Conservation (phyloP, 2,888 invertebrate species). For the Orchesellides sinensis region DNA sequence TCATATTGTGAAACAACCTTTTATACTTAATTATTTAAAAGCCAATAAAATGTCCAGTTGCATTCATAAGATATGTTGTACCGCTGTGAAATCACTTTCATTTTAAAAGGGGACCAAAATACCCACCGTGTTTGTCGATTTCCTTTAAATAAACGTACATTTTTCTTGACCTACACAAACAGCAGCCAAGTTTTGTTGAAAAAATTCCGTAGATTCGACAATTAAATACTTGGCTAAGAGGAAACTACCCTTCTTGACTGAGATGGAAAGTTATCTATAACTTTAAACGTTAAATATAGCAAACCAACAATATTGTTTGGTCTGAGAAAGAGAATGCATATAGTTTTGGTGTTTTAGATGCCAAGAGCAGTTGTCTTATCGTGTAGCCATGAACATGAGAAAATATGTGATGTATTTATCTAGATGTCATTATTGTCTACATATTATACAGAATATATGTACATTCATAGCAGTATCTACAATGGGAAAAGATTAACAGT, state of each 20-base stretch:
- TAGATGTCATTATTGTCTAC: conserved; percentile 14
- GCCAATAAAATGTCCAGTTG: neutral
- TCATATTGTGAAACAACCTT: neutral
- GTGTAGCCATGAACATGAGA: conserved; percentile 52
- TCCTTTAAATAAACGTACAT: neutral
- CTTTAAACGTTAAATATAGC: no score
- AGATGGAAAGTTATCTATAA: no score
- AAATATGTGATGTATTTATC: no score
- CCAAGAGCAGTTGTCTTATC: conserved; percentile 44
- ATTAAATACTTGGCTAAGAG: no score
- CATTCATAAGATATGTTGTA: neutral
- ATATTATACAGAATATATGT: neutral
- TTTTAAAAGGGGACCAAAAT: no score
- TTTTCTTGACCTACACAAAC: conserved; percentile 22
- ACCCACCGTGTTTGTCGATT: no score
- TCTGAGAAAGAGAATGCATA: neutral
- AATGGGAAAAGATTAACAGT: neutral
- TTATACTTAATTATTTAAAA: neutral
- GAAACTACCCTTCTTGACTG: no score
- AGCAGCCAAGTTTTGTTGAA: neutral
- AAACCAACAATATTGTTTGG: no score
- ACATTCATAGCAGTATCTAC: neutral
- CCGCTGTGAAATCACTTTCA: neutral
- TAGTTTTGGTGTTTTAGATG: conserved; percentile 32
- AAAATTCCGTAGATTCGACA: neutral